Evolutionary conservation across 2,888 invertebrate genomes (phyloP).

Genomic region (Uloborus plumipes): DNA sequence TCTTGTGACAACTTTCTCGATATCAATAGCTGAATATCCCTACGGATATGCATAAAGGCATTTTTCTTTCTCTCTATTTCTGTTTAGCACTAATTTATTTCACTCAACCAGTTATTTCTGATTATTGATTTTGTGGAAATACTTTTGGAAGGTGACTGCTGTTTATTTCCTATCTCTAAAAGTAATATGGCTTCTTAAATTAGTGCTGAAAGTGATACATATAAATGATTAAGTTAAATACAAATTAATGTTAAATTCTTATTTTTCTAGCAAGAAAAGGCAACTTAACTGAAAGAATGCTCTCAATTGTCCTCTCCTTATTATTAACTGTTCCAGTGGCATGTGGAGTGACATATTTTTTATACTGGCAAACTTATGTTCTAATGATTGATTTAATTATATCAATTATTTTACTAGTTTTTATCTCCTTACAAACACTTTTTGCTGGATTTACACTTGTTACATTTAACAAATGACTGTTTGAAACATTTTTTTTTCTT

Average conservation of each 20-base stretch:
- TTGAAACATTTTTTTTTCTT: too few species aligned
- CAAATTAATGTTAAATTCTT: neutral
- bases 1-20: too few species aligned
- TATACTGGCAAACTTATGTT: constrained; percentile 52
- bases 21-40: too few species aligned
- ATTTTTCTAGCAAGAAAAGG: constrained; percentile 43
- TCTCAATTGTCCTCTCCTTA: constrained; percentile 43
- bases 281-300: constrained; percentile 41
- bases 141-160: too few species aligned
- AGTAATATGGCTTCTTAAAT: too few species aligned
- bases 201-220: too few species aligned
- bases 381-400: constrained; percentile 41
- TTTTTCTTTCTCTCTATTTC: too few species aligned
- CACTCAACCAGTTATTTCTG: neutral
- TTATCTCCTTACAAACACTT: constrained; percentile 36
- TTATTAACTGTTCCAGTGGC: constrained; percentile 45
- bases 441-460: constrained; percentile 41
- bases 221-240: neutral
- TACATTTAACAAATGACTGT: constrained; percentile 30
- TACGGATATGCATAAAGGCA: too few species aligned
- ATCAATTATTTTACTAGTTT: constrained; percentile 22
- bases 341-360: constrained; percentile 30
- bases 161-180: too few species aligned
- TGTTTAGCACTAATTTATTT: too few species aligned
- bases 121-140: neutral